These are phyloP conservation scores for Sarcophaga variegata DNA, from an alignment of 2,888 invertebrate species.

Conservation along the genomic window DNA sequence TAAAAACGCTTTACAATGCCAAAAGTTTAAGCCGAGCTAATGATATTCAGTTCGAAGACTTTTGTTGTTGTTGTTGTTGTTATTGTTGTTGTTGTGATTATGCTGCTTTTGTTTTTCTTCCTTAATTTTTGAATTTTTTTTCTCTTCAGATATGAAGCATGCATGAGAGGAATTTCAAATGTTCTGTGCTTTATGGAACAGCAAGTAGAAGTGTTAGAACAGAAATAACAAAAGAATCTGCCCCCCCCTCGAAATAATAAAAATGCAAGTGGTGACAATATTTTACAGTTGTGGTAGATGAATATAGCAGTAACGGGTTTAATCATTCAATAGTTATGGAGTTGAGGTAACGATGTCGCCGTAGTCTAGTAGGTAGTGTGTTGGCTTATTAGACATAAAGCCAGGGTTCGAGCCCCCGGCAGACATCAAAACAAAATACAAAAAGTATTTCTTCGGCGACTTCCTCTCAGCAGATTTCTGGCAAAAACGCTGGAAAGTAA, in stretches of 20 bases:
- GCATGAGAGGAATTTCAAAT: conserved; percentile 35
- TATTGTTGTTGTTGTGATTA: conserved; percentile 49
- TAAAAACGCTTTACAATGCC: conserved; percentile 36
- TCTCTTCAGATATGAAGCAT: not conserved
- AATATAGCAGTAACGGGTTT: too few species aligned
- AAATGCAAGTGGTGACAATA: conserved; percentile 13
- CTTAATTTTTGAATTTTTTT: conserved; percentile 22
- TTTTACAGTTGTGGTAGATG: too few species aligned
- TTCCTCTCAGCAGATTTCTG: too few species aligned
- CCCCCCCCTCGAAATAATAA: not conserved
- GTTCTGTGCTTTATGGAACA: not conserved
- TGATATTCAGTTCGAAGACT: conserved; percentile 50
- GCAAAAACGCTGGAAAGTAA: too few species aligned
- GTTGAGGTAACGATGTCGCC: too few species aligned
- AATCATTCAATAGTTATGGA: too few species aligned
- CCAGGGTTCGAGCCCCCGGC: too few species aligned
- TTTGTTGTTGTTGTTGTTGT: conserved; percentile 52
- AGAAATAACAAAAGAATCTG: conserved; percentile 8
- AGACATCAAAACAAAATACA: too few species aligned
- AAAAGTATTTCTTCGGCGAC: too few species aligned
- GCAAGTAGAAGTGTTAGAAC: not conserved
- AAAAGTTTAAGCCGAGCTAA: conserved; percentile 59
- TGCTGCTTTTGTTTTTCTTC: conserved; percentile 8
- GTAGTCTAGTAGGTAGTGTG: too few species aligned
- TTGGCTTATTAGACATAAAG: too few species aligned